Base-by-base conservation (phyloP, 2,888 invertebrate genomes). In the Caenorhabditis macrosperma region DNA sequence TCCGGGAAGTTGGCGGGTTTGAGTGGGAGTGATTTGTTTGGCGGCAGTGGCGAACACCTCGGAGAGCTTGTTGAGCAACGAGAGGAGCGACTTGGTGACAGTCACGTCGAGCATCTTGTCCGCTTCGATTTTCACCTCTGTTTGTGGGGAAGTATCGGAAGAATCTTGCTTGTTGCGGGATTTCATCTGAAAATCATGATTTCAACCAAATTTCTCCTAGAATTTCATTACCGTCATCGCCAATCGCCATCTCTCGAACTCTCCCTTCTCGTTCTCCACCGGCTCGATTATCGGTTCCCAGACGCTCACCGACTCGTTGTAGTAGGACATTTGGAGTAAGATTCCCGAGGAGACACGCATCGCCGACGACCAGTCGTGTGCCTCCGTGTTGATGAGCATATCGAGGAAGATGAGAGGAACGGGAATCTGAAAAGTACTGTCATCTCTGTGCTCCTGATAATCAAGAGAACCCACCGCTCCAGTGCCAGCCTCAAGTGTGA, bases 401-500 rank as follows among this genome's bases (percentile, higher is more conserved):
- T 97, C 95, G 88, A 97, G 92, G 10, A 95, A 93, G 30, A 98
- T 92, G 91, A 98, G 94, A 0, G 98, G 98, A 54, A 96, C 93
- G 0, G 96, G 96, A 90, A 95, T 95, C 81, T 84, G 59, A 28
- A 81, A 72, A 22, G 12, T 15, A 24, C 3, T 17, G 20, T 60
- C 24, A 50, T 1, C 22, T 20, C 22, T 54, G 44, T 5, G n/a
- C 20, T 15, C 1, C 2, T 17, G 15, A n/a, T 15, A 30, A 63
- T 5, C 2, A 2, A 15, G 22, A 22, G 17, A 55, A 59, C 64
- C 44, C 22, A 82, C 78, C 38, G 81, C 72, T 26, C 79, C 85
- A n/a, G 79, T 83, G 48, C 85, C 85, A 20, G 86, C 82, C 55
- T 86, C 86, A 38, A 86, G 59, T 3, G 86, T 85, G 72, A 86